A percentile compares a stretch with the other conserved stretches of the same genome.
Conservation (phyloP, 2,797 vertebrate species). For the Xenopus petersii region DNA sequence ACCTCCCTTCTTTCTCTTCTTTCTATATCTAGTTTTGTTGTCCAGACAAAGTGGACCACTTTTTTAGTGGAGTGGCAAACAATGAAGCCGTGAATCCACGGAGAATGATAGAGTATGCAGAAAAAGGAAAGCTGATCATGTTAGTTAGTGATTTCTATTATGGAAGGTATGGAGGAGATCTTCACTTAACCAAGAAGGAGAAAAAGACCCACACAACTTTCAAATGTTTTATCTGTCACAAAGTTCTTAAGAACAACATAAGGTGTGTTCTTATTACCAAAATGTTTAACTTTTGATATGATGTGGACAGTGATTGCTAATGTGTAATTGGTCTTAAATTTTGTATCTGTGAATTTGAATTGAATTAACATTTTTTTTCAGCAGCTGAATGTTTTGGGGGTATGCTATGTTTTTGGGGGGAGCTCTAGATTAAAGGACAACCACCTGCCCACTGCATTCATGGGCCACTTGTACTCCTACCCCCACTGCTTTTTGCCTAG, state of each 20-base stretch:
- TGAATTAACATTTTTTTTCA: too few species aligned
- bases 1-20: constrained; percentile 17
- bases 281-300: too few species aligned
- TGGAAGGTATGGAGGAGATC: constrained; percentile 82
- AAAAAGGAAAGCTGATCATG: constrained; percentile 92
- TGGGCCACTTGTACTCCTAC: too few species aligned
- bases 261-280: constrained; percentile 70
- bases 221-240: constrained; percentile 95
- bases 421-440: too few species aligned
- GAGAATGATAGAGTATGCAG: constrained; percentile 60
- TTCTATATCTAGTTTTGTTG: constrained; percentile 75
- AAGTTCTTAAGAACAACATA: constrained; percentile 96
- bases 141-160: constrained; percentile 97
- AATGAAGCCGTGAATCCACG: constrained; percentile 57
- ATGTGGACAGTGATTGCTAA: too few species aligned
- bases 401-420: too few species aligned
- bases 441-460: too few species aligned
- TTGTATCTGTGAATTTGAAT: too few species aligned
- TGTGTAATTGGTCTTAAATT: too few species aligned
- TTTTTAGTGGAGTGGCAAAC: constrained; percentile 58
- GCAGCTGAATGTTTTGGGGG: too few species aligned
- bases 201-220: constrained; percentile 83
- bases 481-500: too few species aligned
- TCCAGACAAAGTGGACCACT: constrained; percentile 69
- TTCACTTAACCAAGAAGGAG: constrained; percentile 62